phyloP scores from a whole-genome alignment of 64 coral and sea anemone genomes.

The Anthopleura sola region DNA sequence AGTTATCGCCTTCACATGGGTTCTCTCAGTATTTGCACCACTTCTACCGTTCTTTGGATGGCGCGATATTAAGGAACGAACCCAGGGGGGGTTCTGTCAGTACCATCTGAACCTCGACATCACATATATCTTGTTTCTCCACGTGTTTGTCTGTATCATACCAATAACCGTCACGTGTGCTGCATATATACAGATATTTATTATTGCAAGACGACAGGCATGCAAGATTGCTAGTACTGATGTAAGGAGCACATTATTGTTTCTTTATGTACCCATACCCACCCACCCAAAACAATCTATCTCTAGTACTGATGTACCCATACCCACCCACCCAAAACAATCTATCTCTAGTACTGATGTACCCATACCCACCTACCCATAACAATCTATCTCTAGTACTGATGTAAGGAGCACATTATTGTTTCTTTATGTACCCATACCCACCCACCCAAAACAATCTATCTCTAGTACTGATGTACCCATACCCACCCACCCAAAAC shows the following conservation, averaged over 20 bases:
- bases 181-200: slow-evolving; percentile 80
- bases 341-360: too few relatives aligned
- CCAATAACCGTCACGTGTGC: slow-evolving; percentile 67
- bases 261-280: too few relatives aligned
- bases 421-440: too few relatives aligned
- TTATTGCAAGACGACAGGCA: slow-evolving; percentile 65
- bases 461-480: too few relatives aligned
- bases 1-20: slow-evolving; percentile 64
- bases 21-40: slow-evolving; percentile 45
- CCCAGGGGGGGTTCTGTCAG: slow-evolving; percentile 64
- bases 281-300: too few relatives aligned
- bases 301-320: too few relatives aligned
- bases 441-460: too few relatives aligned
- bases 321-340: too few relatives aligned
- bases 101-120: slow-evolving; percentile 80
- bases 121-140: slow-evolving; percentile 68
- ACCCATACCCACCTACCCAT: too few relatives aligned
- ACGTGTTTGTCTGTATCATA: slow-evolving; percentile 62
- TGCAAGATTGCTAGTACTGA: slow-evolving; percentile 59
- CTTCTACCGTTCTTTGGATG: slow-evolving; percentile 72
- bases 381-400: too few relatives aligned
- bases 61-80: slow-evolving; percentile 47
- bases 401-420: too few relatives aligned
- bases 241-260: slow-evolving; percentile 48
- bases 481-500: too few relatives aligned